Evolutionary conservation across 2,888 invertebrate genomes (phyloP).

Genomic region (Rhagophthalmus giganteus): DNA sequence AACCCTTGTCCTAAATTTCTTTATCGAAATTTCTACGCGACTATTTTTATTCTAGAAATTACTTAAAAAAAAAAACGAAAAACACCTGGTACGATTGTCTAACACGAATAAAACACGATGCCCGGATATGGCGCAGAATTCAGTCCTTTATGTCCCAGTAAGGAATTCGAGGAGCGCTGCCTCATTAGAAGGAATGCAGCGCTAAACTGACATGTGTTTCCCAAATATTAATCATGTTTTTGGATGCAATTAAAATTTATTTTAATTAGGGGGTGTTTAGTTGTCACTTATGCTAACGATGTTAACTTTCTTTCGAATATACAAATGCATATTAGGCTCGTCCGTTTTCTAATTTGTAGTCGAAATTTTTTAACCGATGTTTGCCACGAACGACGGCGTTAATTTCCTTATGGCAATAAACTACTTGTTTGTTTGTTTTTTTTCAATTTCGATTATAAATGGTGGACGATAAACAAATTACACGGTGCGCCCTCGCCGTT

Average conservation of each 20-base stretch:
- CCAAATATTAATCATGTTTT: constrained; percentile 56
- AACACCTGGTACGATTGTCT: constrained; percentile 14
- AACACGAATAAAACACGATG: constrained; percentile 6
- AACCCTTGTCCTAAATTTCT: too few relatives aligned
- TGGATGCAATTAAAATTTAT: constrained; percentile 52
- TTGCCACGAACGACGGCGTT: constrained; percentile 7
- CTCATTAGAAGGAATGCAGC: constrained; percentile 57
- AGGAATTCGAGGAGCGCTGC: constrained; percentile 49
- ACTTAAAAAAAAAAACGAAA: too few relatives aligned
- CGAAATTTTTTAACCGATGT: neutral
- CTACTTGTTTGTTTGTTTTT: too few relatives aligned
- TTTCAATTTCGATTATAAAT: constrained; percentile 10
- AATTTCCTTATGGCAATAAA: constrained; percentile 5
- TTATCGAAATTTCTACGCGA: too few relatives aligned
- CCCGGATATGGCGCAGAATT: constrained; percentile 22
- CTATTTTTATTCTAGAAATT: too few relatives aligned
- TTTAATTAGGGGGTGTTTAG: constrained; percentile 55
- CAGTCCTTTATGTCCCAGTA: constrained; percentile 35
- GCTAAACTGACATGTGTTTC: constrained; percentile 57
- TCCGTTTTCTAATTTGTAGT: constrained; percentile 10
- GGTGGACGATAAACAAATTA: constrained; percentile 23
- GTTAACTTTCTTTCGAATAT: constrained; percentile 41
- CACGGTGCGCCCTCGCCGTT: constrained; percentile 23
- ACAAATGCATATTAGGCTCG: constrained; percentile 13
- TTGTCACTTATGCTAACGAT: constrained; percentile 49